phyloP scores from a whole-genome alignment of 2,113 vertebrate genomes.

The Fukomys damarensis region DNA sequence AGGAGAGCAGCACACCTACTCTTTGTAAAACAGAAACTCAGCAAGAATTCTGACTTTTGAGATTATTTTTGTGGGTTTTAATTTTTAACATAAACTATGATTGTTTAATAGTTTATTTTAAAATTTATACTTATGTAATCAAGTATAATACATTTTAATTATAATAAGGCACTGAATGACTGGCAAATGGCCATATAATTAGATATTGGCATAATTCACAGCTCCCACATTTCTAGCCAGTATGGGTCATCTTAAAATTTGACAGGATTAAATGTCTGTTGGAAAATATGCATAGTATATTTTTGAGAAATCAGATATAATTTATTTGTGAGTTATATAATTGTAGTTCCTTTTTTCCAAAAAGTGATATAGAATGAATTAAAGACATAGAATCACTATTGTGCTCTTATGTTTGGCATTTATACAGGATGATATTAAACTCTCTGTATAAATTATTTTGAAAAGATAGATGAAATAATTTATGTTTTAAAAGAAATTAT shows the following conservation, averaged over 20 bases:
- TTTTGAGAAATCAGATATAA: slow-evolving; percentile 25
- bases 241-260: background rate
- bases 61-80: slow-evolving; percentile 10
- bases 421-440: background rate
- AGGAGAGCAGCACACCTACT: background rate
- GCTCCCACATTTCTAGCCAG: background rate
- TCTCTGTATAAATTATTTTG: background rate
- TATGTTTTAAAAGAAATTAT: background rate
- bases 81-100: slow-evolving; percentile 44
- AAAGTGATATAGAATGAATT: background rate
- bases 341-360: background rate
- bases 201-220: background rate
- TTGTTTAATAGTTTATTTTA: slow-evolving; percentile 17
- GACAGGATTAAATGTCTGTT: slow-evolving; percentile 30
- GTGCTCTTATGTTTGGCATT: background rate
- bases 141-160: slow-evolving; percentile 4
- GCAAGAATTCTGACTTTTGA: background rate
- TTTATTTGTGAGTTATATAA: slow-evolving; percentile 46
- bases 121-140: background rate
- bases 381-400: background rate
- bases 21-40: slow-evolving; percentile 6
- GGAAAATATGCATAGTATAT: background rate
- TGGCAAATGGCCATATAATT: background rate
- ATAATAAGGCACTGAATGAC: background rate
- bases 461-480: background rate